Base-by-base conservation (phyloP, 2,888 invertebrate genomes). In the Cerceris ruficornis region DNA sequence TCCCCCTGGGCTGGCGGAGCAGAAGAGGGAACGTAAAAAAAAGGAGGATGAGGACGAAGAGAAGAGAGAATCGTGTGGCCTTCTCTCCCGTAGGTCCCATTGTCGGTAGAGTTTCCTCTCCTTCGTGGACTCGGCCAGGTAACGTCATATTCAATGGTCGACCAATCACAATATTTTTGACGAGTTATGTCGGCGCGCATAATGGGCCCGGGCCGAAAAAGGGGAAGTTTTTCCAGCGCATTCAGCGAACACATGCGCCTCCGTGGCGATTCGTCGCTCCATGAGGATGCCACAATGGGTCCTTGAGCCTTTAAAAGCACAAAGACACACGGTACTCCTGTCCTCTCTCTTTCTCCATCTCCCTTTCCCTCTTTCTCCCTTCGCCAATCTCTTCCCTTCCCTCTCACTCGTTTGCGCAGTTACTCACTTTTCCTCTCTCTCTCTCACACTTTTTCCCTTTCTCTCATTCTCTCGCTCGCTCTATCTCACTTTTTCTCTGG, bases 81-180 rank as follows among this genome's bases (percentile, higher is more conserved):
- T 15, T 57, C 59, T 61, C 77, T 58, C 55, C 62, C 67, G 58
- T 54, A 43, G 74, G 52, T 49, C 61, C 74, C 75, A 82, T 84
- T 83, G 82, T 84, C 79, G 67, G 41, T 49, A 13, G 41, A 50
- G 41, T 55, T 58, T 61, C 28, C 61, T 42, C 42, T 9, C 8
- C 28, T 28, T 49, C 42, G 60, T 42, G 61, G 66, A 69, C 49
- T 41, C 46, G 43, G 28, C 70, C 88, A 88, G 89, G 90, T 91
- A 91, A 90, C 90, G 90, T 91, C 92, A 90, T 88, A 88, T 88
- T 89, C 87, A 84, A 83, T 86, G 83, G 73, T 76, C 85, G 80
- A 85, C 92, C 91, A 92, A 92, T 92, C 92, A 91, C 92, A 92
- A 92, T 91, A 92, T 92, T 92, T 92, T 92, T 92, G 91, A 92